Conservation (phyloP, 2,113 vertebrate genomes). For the Accipiter cooperii region DNA sequence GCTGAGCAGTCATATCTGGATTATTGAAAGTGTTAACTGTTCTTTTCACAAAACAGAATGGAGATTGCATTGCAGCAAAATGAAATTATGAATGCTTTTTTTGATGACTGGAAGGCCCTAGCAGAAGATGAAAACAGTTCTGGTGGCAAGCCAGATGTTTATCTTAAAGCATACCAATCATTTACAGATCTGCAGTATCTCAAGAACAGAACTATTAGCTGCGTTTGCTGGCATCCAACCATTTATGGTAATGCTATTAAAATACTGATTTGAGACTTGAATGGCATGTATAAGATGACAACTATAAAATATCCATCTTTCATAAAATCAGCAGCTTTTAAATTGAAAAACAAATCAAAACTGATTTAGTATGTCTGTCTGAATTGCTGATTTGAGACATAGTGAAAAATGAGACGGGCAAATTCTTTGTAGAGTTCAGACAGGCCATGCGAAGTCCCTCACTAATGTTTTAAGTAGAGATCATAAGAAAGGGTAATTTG, state of each 20-base stretch:
- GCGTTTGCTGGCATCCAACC: constrained; percentile 86
- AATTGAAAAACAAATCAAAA: neutral
- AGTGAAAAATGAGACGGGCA: neutral
- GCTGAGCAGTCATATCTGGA: neutral
- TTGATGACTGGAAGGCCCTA: constrained; percentile 80
- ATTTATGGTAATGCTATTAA: constrained; percentile 76
- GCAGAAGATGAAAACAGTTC: constrained; percentile 70
- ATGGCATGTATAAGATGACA: neutral
- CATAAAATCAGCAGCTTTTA: neutral
- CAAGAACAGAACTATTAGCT: constrained; percentile 80
- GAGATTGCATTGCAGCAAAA: constrained; percentile 86
- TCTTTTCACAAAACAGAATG: constrained; percentile 70
- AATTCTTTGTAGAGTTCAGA: neutral
- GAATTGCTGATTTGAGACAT: neutral
- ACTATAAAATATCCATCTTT: neutral
- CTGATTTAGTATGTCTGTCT: neutral
- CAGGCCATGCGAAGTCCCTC: neutral
- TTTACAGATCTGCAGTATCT: constrained; percentile 77
- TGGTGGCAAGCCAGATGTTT: constrained; percentile 68
- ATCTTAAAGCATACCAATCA: constrained; percentile 79
- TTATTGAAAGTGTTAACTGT: neutral
- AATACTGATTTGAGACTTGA: neutral
- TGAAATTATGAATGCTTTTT: constrained; percentile 81
- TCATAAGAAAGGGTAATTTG: neutral
- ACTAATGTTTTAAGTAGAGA: neutral